Evolutionary conservation across 92 coral and sea anemone genomes (phyloP), one percentile per base, ranked within the genome.

Genomic region (Epizoanthus stellaris): DNA sequence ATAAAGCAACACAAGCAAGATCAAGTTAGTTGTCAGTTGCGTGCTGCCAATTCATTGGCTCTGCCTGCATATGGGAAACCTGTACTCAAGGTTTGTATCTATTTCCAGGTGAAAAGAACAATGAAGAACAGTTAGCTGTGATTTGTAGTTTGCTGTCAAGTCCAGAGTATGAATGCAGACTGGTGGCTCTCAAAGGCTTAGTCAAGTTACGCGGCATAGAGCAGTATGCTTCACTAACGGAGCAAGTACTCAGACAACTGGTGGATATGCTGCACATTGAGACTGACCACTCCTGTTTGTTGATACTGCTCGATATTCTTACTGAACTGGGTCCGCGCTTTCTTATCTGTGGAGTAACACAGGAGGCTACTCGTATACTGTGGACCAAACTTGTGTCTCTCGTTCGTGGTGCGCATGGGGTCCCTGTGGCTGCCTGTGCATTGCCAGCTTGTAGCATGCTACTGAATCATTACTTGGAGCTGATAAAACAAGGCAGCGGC

Each of bases 391-490:
- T 89, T 12, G 25, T 82, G 30, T 80, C 91, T n/a, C 82, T 64
- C 58, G 73, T 81, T 19, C 43, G 77, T 4, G 87, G 86, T 58
- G 65, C 86, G 65, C 69, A 89, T 75, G 93, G 93, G 34, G 70
- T 91, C 5, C 70, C 91, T 43, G 87, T 90, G 82, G 89, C 93
- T 34, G 80, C 93, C 39, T 71, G 73, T 69, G 87, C 93, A 12
- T 73, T 92, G 69, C 82, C 89, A 10, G 87, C 85, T 6, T 85
- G 88, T 16, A 87, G 95, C 80, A 77, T 80, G 23, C 30, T 87
- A 67, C 83, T 92, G 1, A 57, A 77, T 34, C 47, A 62, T 30
- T 59, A 16, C 19, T 60, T 82, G 25, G 42, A 81, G 54, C n/a
- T 66, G 1, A 40, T 19, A 56, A 66, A 53, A 53, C 47, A 40